Percentiles rank a stretch among this genome's conserved stretches.
Conservation (phyloP, 2,888 invertebrate genomes). For the Blastobasis adustella region DNA sequence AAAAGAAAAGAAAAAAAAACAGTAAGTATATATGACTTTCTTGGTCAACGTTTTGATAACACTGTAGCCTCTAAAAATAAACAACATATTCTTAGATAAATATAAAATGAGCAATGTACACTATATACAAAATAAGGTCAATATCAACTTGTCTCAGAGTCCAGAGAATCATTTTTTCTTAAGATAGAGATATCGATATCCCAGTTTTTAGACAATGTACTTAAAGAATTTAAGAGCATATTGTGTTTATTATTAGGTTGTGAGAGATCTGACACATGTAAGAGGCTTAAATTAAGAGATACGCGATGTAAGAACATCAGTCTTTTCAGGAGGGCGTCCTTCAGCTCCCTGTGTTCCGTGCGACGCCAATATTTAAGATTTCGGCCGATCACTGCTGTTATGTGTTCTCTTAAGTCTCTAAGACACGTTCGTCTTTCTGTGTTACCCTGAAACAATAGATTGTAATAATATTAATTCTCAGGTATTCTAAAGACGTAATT, state of each 20-base stretch:
- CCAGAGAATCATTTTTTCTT: conserved; percentile 33
- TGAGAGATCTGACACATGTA: conserved; percentile 48
- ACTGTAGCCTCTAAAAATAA: conserved; percentile 50
- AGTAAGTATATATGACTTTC: conserved; percentile 13
- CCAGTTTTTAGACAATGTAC: conserved; percentile 46
- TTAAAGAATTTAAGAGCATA: conserved; percentile 37
- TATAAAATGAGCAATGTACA: conserved; percentile 59
- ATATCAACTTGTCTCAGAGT: conserved; percentile 31
- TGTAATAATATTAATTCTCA: not conserved
- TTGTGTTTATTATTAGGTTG: conserved; percentile 33
- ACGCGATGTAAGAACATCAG: conserved; percentile 54
- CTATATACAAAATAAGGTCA: conserved; percentile 52
- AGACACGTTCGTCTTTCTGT: conserved; percentile 60
- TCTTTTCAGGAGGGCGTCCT: conserved; percentile 47
- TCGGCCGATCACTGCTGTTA: conserved; percentile 60
- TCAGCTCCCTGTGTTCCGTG: conserved; percentile 36
- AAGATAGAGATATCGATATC: conserved; percentile 42
- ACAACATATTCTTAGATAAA: conserved; percentile 46
- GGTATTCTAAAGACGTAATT: no score
- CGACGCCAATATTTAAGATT: conserved; percentile 72
- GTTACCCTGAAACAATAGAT: conserved; percentile 33
- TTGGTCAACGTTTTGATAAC: conserved; percentile 50
- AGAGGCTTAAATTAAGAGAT: conserved; percentile 47
- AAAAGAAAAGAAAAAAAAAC: conserved; percentile 1
- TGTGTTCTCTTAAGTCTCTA: conserved; percentile 64